phyloP scores from a whole-genome alignment of 2,797 vertebrate species.

The Tragopan temminckii region DNA sequence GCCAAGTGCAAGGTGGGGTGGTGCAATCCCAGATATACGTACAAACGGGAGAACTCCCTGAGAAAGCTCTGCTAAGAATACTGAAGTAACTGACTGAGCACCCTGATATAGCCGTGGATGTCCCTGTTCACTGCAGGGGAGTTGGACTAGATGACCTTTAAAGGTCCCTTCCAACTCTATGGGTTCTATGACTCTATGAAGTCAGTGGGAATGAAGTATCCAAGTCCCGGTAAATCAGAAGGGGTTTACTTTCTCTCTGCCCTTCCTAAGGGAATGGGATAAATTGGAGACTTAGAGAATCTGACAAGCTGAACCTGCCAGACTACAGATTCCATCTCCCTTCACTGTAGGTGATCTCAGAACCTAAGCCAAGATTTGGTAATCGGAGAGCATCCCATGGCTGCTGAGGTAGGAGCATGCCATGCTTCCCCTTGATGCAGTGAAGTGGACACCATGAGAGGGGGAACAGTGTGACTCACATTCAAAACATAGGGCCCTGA shows the following conservation, averaged over 20 bases:
- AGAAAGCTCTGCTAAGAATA: too few species aligned
- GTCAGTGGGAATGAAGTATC: background rate
- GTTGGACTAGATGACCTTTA: too few species aligned
- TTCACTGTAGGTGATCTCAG: accelerated
- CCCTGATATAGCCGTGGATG: too few species aligned
- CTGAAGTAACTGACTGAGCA: too few species aligned
- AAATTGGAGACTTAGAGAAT: background rate
- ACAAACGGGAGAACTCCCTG: too few species aligned
- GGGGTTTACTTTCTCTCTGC: background rate
- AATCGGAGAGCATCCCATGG: background rate
- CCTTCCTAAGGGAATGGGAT: background rate
- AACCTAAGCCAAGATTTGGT: background rate
- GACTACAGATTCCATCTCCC: background rate
- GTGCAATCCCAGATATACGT: too few species aligned
- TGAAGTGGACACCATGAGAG: background rate
- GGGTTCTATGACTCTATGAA: background rate
- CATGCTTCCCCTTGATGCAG: background rate
- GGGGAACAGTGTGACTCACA: background rate
- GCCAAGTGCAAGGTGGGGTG: too few species aligned
- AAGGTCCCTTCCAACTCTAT: too few species aligned
- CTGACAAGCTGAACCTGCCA: background rate
- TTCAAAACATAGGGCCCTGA: background rate
- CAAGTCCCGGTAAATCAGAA: background rate
- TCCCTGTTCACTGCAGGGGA: too few species aligned
- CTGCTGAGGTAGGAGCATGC: background rate